phyloP scores from a whole-genome alignment of 2,888 invertebrate genomes.

The Hemithea aestivaria region DNA sequence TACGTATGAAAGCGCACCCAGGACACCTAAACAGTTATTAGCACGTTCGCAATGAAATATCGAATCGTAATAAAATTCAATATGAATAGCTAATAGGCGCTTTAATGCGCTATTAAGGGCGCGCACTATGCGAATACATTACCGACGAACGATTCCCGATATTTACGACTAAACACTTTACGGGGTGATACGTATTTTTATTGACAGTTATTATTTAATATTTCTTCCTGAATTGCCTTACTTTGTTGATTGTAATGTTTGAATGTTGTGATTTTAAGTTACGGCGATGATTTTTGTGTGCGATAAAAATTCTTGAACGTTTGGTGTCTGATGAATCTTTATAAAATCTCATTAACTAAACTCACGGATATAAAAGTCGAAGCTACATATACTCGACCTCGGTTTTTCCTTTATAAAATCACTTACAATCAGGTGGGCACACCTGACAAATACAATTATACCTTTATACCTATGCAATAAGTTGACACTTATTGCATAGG shows the following conservation, averaged over 20 bases:
- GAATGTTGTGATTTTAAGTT: slow-evolving; percentile 9
- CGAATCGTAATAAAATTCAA: slow-evolving; percentile 44
- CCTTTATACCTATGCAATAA: no score
- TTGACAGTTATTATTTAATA: slow-evolving; percentile 61
- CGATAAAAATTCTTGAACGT: no score
- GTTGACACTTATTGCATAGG: no score
- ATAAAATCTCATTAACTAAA: no score
- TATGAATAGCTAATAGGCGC: slow-evolving; percentile 58
- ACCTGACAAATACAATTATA: no score
- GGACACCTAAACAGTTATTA: slow-evolving; percentile 4
- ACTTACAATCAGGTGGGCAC: no score
- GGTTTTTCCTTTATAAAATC: no score
- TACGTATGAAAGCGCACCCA: no score
- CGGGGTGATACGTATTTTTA: slow-evolving; percentile 50
- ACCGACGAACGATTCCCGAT: slow-evolving; percentile 40
- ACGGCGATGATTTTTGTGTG: slow-evolving; percentile 3
- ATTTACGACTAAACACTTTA: slow-evolving; percentile 53
- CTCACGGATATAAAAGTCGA: no score
- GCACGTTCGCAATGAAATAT: slow-evolving; percentile 29
- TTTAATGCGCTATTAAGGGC: slow-evolving; percentile 56
- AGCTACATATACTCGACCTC: no score
- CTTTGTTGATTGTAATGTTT: slow-evolving; percentile 38
- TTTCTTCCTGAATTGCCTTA: slow-evolving; percentile 55
- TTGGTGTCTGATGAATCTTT: no score
- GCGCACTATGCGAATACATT: slow-evolving; percentile 48